Evolutionary conservation across 2,888 invertebrate species (phyloP).

Genomic region (Cataglyphis rosenhaueri): DNA sequence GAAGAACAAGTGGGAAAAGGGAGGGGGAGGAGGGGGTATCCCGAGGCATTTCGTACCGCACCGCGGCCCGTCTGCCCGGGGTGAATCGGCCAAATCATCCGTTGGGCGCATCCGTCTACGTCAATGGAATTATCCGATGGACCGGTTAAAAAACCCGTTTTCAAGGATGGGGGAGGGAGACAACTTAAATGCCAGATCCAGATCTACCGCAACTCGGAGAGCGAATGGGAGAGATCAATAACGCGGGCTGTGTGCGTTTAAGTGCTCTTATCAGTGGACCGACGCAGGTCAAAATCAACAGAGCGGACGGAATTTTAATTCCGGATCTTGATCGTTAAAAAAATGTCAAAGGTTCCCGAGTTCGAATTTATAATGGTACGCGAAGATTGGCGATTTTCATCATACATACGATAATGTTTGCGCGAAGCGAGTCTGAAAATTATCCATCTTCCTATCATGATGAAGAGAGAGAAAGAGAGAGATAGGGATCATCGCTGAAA

Average conservation of each 20-base stretch:
- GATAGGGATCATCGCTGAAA: neutral
- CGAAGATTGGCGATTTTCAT: neutral
- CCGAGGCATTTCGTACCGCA: conserved; percentile 35
- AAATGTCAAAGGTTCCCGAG: neutral
- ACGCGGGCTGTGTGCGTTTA: conserved; percentile 33
- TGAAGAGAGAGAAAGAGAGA: neutral
- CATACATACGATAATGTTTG: neutral
- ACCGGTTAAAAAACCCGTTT: conserved; percentile 52
- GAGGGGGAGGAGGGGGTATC: neutral
- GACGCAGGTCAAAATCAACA: neutral
- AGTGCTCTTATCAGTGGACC: conserved; percentile 2
- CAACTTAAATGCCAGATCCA: conserved; percentile 50
- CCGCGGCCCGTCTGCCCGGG: neutral
- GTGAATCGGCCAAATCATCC: conserved; percentile 47
- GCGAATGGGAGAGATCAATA: conserved; percentile 25
- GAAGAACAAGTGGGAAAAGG: neutral
- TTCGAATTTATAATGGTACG: neutral
- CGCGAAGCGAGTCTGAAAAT: conserved; percentile 11
- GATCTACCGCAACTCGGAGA: conserved; percentile 39
- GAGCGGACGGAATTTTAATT: neutral
- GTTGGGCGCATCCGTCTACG: conserved; percentile 47
- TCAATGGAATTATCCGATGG: conserved; percentile 51
- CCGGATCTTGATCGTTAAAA: neutral
- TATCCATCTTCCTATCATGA: neutral
- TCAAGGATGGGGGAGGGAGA: neutral